Conservation (phyloP, 2,888 invertebrate genomes). For the Carabus problematicus region DNA sequence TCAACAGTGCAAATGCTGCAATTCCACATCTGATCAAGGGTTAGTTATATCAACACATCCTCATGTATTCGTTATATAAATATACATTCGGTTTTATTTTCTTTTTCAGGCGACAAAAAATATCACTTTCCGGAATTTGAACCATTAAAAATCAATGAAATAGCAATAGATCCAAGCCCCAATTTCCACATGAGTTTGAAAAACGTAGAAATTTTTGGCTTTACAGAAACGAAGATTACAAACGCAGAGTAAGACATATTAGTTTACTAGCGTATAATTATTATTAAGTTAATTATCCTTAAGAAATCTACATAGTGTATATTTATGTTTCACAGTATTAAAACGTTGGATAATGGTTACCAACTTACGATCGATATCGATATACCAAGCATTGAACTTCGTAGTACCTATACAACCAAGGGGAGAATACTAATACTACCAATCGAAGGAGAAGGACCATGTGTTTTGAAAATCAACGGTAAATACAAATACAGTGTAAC, state of each 20-base stretch:
- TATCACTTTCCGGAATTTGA: constrained; percentile 50
- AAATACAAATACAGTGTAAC: neutral
- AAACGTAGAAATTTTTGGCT: constrained; percentile 48
- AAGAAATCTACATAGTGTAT: too few relatives aligned
- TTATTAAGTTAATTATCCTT: too few relatives aligned
- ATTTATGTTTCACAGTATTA: too few relatives aligned
- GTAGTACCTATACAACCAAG: neutral
- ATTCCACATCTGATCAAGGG: neutral
- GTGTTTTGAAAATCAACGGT: neutral
- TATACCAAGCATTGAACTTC: constrained; percentile 1
- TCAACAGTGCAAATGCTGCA: neutral
- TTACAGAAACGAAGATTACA: constrained; percentile 47
- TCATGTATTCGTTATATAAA: neutral
- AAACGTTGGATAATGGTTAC: too few relatives aligned
- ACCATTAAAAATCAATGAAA: constrained; percentile 50
- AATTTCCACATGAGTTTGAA: constrained; percentile 48
- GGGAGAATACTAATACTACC: constrained; percentile 14
- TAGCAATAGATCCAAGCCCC: constrained; percentile 48
- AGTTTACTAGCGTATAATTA: neutral
- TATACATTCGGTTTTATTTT: neutral
- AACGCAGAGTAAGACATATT: constrained; percentile 45
- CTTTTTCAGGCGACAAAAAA: constrained; percentile 51
- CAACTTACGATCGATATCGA: too few relatives aligned
- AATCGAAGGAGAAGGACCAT: neutral
- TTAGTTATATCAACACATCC: neutral